Percentiles rank a stretch among this genome's conserved stretches.
phyloP scores from a whole-genome alignment of 92 coral and sea anemone species.

The Porites cylindrica region DNA sequence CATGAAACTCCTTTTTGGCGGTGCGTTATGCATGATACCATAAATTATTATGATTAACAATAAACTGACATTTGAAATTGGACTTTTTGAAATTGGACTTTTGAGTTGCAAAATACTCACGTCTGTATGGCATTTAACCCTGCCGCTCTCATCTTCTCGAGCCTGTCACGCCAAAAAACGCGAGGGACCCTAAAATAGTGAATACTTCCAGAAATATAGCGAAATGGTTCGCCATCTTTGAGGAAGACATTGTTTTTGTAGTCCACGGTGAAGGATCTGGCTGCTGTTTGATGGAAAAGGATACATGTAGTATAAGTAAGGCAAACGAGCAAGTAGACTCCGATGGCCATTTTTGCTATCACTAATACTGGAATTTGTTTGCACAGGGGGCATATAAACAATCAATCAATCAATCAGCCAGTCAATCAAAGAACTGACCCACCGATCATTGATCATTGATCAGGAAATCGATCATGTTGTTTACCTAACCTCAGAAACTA shows the following conservation, averaged over 20 bases:
- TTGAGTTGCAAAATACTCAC: conserved; percentile 50
- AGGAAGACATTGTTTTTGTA: conserved; percentile 81
- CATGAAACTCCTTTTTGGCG: no score
- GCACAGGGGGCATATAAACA: no score
- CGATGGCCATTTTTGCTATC: neutral
- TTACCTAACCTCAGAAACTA: no score
- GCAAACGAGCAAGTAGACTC: neutral
- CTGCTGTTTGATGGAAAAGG: neutral
- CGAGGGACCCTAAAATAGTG: conserved; percentile 86
- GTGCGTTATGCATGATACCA: no score
- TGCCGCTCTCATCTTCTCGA: conserved; percentile 80
- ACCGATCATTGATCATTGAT: no score
- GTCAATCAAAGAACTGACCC: no score
- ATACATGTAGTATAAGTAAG: neutral
- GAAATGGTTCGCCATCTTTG: conserved; percentile 93
- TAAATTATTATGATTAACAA: no score
- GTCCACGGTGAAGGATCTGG: conserved; percentile 84
- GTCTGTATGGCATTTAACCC: conserved; percentile 86
- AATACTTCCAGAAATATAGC: conserved; percentile 89
- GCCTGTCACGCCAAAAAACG: conserved; percentile 80
- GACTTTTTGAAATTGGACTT: no score
- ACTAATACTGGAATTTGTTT: no score
- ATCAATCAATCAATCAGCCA: no score
- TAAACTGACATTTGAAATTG: no score
- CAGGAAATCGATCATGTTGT: no score